Conservation (phyloP, 30 jellyfish, hydroid and myxozoan species). For the Sanderia malayensis region DNA sequence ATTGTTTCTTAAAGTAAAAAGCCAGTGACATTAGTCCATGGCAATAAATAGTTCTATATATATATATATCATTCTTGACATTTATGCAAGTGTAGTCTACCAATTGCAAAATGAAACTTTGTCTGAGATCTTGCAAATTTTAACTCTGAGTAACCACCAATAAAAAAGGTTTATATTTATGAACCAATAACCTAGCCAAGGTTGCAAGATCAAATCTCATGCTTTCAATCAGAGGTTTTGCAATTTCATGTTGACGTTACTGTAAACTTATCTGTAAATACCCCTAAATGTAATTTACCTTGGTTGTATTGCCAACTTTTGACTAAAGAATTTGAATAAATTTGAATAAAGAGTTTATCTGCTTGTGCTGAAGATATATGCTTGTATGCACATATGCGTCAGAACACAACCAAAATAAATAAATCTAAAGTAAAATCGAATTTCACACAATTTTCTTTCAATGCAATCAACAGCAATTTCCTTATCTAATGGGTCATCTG, state of each 20-base stretch:
- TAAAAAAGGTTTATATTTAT: not conserved
- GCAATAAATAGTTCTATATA: not conserved
- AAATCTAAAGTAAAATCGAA: not conserved
- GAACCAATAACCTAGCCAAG: not conserved
- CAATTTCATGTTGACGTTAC: not conserved
- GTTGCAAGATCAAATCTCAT: not conserved
- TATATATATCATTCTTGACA: not conserved
- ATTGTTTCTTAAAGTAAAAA: not conserved
- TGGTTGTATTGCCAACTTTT: not conserved
- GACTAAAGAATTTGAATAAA: not conserved
- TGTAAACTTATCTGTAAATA: not conserved
- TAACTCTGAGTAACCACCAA: not conserved
- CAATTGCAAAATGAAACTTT: not conserved
- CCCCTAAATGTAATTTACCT: not conserved
- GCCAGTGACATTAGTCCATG: conserved; percentile 2
- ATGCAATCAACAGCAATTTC: not conserved
- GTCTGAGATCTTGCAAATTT: not conserved
- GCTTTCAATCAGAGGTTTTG: not conserved
- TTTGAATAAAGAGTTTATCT: not conserved
- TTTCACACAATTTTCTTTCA: not conserved
- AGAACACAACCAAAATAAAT: not conserved
- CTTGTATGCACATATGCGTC: not conserved
- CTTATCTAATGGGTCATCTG: not conserved
- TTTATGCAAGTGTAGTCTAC: not conserved
- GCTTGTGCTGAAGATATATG: not conserved